Conservation (phyloP, 1,140 invertebrate genomes). For the Drosophila nikananu region DNA sequence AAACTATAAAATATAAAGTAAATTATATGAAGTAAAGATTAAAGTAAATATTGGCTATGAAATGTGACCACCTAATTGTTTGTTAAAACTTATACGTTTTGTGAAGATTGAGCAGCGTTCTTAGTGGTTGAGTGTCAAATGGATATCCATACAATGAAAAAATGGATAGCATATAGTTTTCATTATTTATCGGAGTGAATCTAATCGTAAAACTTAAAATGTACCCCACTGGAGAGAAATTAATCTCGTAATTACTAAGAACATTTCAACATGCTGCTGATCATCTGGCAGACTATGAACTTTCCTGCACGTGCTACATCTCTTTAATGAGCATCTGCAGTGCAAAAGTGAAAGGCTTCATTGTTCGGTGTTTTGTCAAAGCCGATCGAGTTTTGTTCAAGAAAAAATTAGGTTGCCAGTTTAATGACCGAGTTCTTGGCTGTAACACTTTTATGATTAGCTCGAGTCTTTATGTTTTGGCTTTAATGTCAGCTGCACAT, state of each 20-base stretch:
- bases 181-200: too few species aligned
- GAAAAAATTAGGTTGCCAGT: conserved; percentile 52
- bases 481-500: conserved; percentile 69
- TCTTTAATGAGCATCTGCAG: conserved; percentile 9
- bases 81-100: too few species aligned
- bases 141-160: too few species aligned
- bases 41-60: too few species aligned
- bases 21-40: too few species aligned
- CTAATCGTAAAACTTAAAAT: background rate
- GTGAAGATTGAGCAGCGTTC: too few species aligned
- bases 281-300: conserved; percentile 7
- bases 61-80: too few species aligned
- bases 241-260: conserved; percentile 4
- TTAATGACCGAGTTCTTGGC: conserved; percentile 51
- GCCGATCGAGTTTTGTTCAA: conserved; percentile 29
- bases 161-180: too few species aligned
- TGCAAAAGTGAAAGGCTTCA: conserved; percentile 59
- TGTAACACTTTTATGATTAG: conserved; percentile 49
- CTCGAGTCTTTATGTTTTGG: conserved; percentile 31
- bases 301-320: conserved; percentile 10
- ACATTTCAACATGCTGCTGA: conserved; percentile 16
- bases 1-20: too few species aligned
- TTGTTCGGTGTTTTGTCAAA: conserved; percentile 26
- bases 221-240: background rate
- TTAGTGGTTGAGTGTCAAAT: too few species aligned